Conservation (phyloP, 2,888 invertebrate genomes). For the Papilio gigon region DNA sequence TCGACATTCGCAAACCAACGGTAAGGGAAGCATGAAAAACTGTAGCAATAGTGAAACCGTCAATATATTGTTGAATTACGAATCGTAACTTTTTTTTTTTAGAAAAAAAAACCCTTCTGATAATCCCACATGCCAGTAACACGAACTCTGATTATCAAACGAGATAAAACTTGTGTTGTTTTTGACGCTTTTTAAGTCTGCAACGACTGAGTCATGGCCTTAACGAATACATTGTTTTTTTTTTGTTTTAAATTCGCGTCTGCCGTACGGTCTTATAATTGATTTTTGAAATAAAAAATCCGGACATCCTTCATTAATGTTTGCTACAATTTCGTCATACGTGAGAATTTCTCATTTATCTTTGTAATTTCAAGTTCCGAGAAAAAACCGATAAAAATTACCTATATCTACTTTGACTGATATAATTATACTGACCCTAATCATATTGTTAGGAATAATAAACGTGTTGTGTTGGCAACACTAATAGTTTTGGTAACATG, state of each 20-base stretch:
- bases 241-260: neutral
- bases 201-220: neutral
- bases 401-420: neutral
- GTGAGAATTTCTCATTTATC: constrained; percentile 1
- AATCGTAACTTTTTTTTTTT: neutral
- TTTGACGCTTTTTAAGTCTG: constrained; percentile 3
- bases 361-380: neutral
- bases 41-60: neutral
- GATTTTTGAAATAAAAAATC: neutral
- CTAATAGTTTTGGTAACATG: too few species aligned
- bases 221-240: neutral
- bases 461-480: too few species aligned
- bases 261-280: neutral
- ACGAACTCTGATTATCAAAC: neutral
- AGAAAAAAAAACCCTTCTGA: neutral
- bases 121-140: neutral
- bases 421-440: neutral
- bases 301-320: neutral
- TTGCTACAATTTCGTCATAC: neutral
- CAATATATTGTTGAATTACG: neutral
- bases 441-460: too few species aligned
- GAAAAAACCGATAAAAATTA: neutral
- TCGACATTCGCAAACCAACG: neutral
- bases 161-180: constrained; percentile 10
- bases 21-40: neutral